These are phyloP conservation scores for Drosophila ironensis DNA, from an alignment of 1,140 invertebrate genomes.

Conservation along the genomic window DNA sequence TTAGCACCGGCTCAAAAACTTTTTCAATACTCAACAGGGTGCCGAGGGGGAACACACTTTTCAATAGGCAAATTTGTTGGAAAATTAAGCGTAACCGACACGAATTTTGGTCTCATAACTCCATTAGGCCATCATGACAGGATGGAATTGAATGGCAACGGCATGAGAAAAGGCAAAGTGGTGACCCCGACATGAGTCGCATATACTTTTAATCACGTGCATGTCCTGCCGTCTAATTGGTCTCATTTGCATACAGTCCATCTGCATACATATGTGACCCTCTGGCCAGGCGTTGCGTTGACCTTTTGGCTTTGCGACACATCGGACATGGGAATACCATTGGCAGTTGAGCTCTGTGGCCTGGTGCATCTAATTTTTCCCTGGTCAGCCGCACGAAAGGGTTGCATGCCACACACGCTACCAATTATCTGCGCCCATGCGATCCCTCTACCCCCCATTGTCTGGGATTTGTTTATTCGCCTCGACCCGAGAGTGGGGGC, in stretches of 20 bases:
- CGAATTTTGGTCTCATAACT: slow-evolving; percentile 9
- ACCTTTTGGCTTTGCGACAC: slow-evolving; percentile 31
- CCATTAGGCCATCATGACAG: slow-evolving; percentile 22
- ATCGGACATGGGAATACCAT: slow-evolving; percentile 21
- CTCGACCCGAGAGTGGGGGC: background rate
- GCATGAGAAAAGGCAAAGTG: background rate
- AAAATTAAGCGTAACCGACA: slow-evolving; percentile 50
- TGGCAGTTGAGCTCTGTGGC: slow-evolving; percentile 22
- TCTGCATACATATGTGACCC: slow-evolving; percentile 9
- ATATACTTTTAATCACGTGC: slow-evolving; percentile 15
- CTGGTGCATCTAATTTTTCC: slow-evolving; percentile 31
- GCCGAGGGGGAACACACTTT: background rate
- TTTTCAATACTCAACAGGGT: slow-evolving; percentile 17
- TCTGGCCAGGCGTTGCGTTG: slow-evolving; percentile 18
- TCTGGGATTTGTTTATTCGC: no score
- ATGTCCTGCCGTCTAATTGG: slow-evolving; percentile 47
- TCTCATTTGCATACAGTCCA: slow-evolving; percentile 51
- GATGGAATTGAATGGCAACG: background rate
- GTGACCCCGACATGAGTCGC: background rate
- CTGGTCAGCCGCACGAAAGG: background rate
- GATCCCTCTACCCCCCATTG: background rate
- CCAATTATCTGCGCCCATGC: background rate
- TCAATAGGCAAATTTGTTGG: slow-evolving; percentile 29
- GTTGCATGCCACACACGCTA: slow-evolving; percentile 17
- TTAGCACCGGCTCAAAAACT: slow-evolving; percentile 30